Evolutionary conservation across 1,140 invertebrate species (phyloP).

Genomic region (Zophobas morio): DNA sequence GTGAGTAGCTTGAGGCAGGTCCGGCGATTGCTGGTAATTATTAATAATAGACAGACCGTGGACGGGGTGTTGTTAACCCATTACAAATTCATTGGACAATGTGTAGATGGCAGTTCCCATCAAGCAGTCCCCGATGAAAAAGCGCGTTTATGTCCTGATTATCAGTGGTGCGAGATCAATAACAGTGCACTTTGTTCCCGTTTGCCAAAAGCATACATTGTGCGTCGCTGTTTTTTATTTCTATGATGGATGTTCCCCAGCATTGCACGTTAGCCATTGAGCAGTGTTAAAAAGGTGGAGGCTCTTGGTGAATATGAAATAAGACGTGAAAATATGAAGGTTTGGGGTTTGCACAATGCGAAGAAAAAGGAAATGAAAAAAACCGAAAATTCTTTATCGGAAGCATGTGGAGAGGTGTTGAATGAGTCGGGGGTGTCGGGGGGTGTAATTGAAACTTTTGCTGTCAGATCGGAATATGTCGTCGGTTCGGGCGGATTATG

Average conservation of each 20-base stretch:
- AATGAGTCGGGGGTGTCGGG: slow-evolving; percentile 3
- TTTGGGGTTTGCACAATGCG: slow-evolving; percentile 29
- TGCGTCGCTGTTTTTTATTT: slow-evolving; percentile 22
- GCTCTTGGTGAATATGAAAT: slow-evolving; percentile 29
- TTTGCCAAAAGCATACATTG: slow-evolving; percentile 24
- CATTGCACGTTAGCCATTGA: slow-evolving; percentile 32
- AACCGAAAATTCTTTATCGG: slow-evolving; percentile 34
- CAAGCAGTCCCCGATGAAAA: slow-evolving; percentile 6
- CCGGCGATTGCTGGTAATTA: slow-evolving; percentile 17
- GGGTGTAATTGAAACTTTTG: slow-evolving; percentile 34
- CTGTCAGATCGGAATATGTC: slow-evolving; percentile 34
- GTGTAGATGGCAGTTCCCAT: slow-evolving; percentile 4
- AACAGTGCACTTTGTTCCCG: slow-evolving; percentile 25
- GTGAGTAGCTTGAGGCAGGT: slow-evolving; percentile 22
- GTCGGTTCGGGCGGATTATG: slow-evolving; percentile 35
- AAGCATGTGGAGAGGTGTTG: slow-evolving; percentile 26
- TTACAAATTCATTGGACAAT: slow-evolving; percentile 26
- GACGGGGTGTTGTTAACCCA: slow-evolving; percentile 10
- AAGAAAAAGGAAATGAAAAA: slow-evolving; percentile 39
- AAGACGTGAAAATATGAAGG: slow-evolving; percentile 36
- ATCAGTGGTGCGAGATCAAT: slow-evolving; percentile 24
- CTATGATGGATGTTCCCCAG: slow-evolving; percentile 30
- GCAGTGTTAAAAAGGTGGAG: slow-evolving; percentile 35
- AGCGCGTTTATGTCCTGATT: slow-evolving; percentile 10
- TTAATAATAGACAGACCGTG: slow-evolving; percentile 7